phyloP scores from a whole-genome alignment of 2,113 vertebrate genomes.

The Catharus bicknelli region DNA sequence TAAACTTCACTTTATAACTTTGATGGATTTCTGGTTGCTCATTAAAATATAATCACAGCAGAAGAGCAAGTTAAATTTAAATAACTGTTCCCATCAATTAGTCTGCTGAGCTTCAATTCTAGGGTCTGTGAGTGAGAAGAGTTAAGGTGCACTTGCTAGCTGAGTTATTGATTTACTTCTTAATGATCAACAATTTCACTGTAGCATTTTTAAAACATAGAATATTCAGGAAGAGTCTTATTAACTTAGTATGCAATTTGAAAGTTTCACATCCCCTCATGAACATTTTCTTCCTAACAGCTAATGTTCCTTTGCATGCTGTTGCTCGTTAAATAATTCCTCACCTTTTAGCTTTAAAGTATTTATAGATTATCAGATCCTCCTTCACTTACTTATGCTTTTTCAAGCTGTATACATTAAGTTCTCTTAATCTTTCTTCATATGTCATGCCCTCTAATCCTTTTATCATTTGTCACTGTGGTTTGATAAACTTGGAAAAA shows the following conservation, averaged over 20 bases:
- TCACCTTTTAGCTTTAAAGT: conserved; percentile 66
- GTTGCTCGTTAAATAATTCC: conserved; percentile 66
- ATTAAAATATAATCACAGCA: conserved; percentile 27
- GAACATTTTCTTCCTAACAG: conserved; percentile 53
- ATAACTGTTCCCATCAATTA: conserved; percentile 1
- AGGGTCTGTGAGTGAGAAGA: background rate
- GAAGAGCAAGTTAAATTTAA: conserved; percentile 23
- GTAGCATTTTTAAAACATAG: background rate
- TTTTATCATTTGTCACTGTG: conserved; percentile 58
- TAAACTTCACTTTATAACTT: background rate
- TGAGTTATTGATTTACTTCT: conserved; percentile 24
- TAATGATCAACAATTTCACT: conserved; percentile 27
- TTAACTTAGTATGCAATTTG: conserved; percentile 39
- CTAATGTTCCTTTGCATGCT: conserved; percentile 58
- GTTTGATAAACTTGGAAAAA: conserved; percentile 61
- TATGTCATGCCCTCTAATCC: conserved; percentile 59
- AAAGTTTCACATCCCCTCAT: conserved; percentile 41
- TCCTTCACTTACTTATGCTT: conserved; percentile 62
- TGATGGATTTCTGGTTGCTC: background rate
- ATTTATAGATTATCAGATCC: conserved; percentile 70
- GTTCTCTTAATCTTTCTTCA: conserved; percentile 62
- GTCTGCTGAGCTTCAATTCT: background rate
- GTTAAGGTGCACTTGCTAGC: background rate
- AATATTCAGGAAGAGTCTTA: conserved; percentile 48
- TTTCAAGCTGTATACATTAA: conserved; percentile 66